phyloP scores from a whole-genome alignment of 2,888 invertebrate genomes.

The Heliconius erato region DNA sequence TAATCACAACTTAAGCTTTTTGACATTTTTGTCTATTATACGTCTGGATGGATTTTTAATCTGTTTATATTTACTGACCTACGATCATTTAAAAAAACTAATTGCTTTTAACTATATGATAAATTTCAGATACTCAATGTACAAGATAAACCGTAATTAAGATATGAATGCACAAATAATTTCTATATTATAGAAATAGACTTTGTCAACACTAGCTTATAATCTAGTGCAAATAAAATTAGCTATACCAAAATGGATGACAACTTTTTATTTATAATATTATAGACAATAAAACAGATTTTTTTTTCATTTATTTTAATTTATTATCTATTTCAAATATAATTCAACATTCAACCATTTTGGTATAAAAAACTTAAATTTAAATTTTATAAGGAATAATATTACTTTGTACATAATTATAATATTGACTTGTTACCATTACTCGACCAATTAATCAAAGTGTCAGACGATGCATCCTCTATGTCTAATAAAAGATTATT shows the following conservation, averaged over 20 bases:
- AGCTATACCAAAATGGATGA: conserved; percentile 14
- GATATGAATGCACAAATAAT: conserved; percentile 19
- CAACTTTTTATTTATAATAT: background rate
- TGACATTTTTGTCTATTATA: too few species aligned
- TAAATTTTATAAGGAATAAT: background rate
- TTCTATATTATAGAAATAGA: conserved; percentile 25
- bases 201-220: conserved; percentile 32
- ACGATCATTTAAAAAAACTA: background rate
- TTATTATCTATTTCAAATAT: background rate
- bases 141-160: conserved; percentile 24
- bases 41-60: too few species aligned
- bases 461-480: conserved; percentile 73
- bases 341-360: background rate
- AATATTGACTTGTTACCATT: conserved; percentile 77
- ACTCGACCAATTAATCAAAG: conserved; percentile 78
- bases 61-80: too few species aligned
- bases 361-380: background rate
- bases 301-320: background rate
- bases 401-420: conserved; percentile 58
- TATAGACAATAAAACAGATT: background rate
- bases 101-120: background rate
- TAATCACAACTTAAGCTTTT: too few species aligned
- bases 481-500: conserved; percentile 78
- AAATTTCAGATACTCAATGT: background rate
- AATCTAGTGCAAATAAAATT: background rate